phyloP scores from a whole-genome alignment of 35 echinoderm and acorn worm species.

The Ptychodera flava region DNA sequence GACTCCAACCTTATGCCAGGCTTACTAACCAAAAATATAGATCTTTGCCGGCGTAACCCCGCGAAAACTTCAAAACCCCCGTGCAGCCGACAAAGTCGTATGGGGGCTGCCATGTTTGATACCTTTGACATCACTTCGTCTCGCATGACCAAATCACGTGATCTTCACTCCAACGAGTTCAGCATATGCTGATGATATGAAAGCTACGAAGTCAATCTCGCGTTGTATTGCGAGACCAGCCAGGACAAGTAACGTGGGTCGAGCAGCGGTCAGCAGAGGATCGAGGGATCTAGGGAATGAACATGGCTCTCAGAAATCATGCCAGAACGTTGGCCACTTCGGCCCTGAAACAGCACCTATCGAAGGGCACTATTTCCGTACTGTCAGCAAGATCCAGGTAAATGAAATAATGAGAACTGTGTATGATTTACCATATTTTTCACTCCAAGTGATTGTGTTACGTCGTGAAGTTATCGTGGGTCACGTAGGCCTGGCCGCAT shows the following conservation, averaged over 20 bases:
- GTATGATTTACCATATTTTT: not conserved
- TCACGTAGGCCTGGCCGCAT: not conserved
- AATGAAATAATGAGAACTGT: no score
- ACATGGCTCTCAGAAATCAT: not conserved
- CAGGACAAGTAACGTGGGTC: no score
- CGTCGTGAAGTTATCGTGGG: not conserved
- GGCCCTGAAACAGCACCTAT: not conserved
- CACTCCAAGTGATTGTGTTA: not conserved
- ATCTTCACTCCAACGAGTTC: no score
- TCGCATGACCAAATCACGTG: not conserved
- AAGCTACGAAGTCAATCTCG: no score
- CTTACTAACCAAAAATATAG: not conserved
- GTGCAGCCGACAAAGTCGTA: not conserved
- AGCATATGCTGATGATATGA: no score
- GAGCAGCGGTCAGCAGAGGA: no score
- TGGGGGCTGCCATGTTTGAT: conserved; percentile 13
- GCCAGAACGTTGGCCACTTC: not conserved
- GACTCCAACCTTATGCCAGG: not conserved
- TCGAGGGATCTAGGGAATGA: no score
- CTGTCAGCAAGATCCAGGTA: not conserved
- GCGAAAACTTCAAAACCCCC: not conserved
- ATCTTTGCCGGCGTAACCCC: not conserved
- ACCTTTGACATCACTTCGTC: conserved; percentile 4
- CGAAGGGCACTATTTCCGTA: not conserved
- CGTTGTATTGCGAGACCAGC: no score